Evolutionary conservation across 1,140 invertebrate genomes (phyloP), one percentile per base, ranked within the genome.

Genomic region (Leptinotarsa defecta): DNA sequence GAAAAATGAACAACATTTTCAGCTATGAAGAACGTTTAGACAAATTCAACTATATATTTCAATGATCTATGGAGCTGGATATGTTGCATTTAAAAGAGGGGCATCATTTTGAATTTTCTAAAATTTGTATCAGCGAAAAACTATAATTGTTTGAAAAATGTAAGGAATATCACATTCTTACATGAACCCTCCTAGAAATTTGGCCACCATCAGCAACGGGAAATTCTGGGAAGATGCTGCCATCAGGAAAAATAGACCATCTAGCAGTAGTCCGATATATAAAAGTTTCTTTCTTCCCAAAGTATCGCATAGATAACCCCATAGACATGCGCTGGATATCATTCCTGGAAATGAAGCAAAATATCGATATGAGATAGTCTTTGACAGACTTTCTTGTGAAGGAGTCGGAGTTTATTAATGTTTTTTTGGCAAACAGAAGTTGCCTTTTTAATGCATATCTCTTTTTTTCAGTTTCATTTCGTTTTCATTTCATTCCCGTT

Each of bases 291-390:
- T 89, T 15, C 94, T 88, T 1, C 95, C 95, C 64, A 91, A 86
- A 0, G 91, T 91, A 82, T 96, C 95, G 0, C 93, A 93, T 11
- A 95, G 81, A 76, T 92, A 94, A 2, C 94, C 94, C 94, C 94
- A 96, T 20, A 95, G 78, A 82, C 94, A 90, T 1, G 93, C 93
- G 61, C 94, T 94, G 0, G 80, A 81, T 27, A 80, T 78, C 80
- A 81, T 81, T 63, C 80, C 80, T 81, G 48, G 34, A 80, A 78
- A 74, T 43, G 3, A 11, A 43, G 6, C 34, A 43, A 11, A 43
- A 43, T 11, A 3, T 8, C 34, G 49, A 43, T 43, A 11, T 34
- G 34, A 43, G 8, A 43, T 43, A 43, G 11, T 43, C 6, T 43
- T 43, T 11, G 34, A 43, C 6, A 3, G 34, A 11, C 34, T 1